Evolutionary conservation across 2,113 vertebrate species (phyloP).

Genomic region (Elephas maximus): DNA sequence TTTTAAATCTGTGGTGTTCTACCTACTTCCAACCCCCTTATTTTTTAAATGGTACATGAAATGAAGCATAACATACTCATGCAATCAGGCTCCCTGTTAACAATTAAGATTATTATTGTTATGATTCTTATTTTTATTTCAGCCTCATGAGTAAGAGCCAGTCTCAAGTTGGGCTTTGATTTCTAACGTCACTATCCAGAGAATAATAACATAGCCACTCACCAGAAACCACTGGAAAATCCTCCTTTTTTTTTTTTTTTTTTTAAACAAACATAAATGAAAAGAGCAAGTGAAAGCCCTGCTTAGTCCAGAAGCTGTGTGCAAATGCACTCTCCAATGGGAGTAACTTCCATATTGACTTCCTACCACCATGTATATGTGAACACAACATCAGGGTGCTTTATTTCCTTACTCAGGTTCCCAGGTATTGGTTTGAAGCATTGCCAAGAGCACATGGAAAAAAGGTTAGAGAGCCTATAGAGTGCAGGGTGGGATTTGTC

Average conservation of each 20-base stretch:
- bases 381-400: background rate
- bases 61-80: background rate
- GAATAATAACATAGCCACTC: background rate
- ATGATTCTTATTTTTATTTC: constrained; percentile 50
- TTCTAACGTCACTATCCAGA: constrained; percentile 37
- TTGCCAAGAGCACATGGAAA: background rate
- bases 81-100: background rate
- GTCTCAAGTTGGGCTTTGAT: constrained; percentile 24
- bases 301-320: background rate
- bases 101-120: constrained; percentile 16
- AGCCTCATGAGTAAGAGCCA: constrained; percentile 48
- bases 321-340: background rate
- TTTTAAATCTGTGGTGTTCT: background rate
- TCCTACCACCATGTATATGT: background rate
- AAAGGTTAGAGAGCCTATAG: background rate
- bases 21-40: background rate
- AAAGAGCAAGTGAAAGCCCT: background rate
- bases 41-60: background rate
- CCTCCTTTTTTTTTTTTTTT: background rate
- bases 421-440: background rate
- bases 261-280: constrained; percentile 9
- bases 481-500: background rate
- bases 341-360: background rate
- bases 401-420: background rate
- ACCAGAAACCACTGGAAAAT: constrained; percentile 20